Evolutionary conservation across 1,140 invertebrate genomes (phyloP).

Genomic region (Patella vulgata): DNA sequence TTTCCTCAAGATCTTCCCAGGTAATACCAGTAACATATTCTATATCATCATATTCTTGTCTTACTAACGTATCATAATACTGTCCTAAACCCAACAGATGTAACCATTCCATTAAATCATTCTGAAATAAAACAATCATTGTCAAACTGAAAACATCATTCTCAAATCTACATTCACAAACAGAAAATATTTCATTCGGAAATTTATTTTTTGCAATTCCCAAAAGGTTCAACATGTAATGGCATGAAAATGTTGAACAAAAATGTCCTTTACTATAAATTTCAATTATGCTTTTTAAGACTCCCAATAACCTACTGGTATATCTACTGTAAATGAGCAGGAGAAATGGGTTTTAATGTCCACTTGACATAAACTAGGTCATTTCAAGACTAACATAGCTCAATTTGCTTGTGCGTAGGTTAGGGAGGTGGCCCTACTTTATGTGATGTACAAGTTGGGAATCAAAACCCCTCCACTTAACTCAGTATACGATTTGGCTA

Average conservation of each 20-base stretch:
- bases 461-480: no score
- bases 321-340: no score
- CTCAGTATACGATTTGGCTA: neutral
- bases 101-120: slow-evolving; percentile 87
- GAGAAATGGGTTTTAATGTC: neutral
- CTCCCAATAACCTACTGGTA: neutral
- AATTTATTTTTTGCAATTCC: no score
- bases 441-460: no score
- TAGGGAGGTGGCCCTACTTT: no score
- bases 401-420: neutral
- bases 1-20: slow-evolving; percentile 99
- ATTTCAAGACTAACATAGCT: no score
- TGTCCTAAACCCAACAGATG: slow-evolving; percentile 89
- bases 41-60: slow-evolving; percentile 93
- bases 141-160: slow-evolving; percentile 17
- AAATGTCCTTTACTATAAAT: no score
- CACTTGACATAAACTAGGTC: no score
- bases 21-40: slow-evolving; percentile 87
- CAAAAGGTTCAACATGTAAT: no score
- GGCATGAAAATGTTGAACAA: no score
- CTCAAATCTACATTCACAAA: slow-evolving; percentile 6
- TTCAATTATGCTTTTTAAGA: no score
- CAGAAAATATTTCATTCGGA: neutral
- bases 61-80: slow-evolving; percentile 86
- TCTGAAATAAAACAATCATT: slow-evolving; percentile 49